A percentile compares a stretch with the other conserved stretches of the same genome.
phyloP scores from a whole-genome alignment of 2,888 invertebrate genomes.

The Dynastes grantii region DNA sequence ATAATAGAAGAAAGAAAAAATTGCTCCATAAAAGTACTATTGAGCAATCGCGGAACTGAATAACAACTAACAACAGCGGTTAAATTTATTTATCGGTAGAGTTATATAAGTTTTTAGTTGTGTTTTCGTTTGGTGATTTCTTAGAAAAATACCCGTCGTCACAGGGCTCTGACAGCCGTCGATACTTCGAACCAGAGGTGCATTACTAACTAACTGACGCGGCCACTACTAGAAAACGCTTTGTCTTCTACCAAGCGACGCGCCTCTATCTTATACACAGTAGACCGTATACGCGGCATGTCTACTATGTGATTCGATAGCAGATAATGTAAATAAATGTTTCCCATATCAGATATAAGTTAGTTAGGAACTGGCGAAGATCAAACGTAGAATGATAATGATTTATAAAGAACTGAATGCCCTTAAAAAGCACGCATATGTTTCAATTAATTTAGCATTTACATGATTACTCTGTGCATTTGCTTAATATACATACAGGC shows the following conservation, averaged over 20 bases:
- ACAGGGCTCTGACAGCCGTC: slow-evolving; percentile 22
- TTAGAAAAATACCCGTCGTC: slow-evolving; percentile 40
- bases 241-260: slow-evolving; percentile 39
- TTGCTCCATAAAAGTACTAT: slow-evolving; percentile 10
- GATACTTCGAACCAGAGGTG: slow-evolving; percentile 29
- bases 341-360: slow-evolving; percentile 47
- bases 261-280: slow-evolving; percentile 29
- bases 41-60: slow-evolving; percentile 45
- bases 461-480: background rate
- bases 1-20: slow-evolving; percentile 36
- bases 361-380: slow-evolving; percentile 16
- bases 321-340: slow-evolving; percentile 50
- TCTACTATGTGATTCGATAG: slow-evolving; percentile 16
- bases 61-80: slow-evolving; percentile 24
- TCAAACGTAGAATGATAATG: slow-evolving; percentile 12
- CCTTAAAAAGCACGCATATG: background rate
- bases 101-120: slow-evolving; percentile 44
- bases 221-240: slow-evolving; percentile 41
- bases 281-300: slow-evolving; percentile 29
- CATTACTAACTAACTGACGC: slow-evolving; percentile 45
- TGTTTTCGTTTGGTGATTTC: slow-evolving; percentile 37
- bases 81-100: slow-evolving; percentile 37
- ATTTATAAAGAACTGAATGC: slow-evolving; percentile 4
- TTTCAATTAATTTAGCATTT: background rate
- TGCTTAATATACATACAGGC: no score